Evolutionary conservation across 2,113 vertebrate genomes (phyloP).

Genomic region (Ochotona curzoniae): DNA sequence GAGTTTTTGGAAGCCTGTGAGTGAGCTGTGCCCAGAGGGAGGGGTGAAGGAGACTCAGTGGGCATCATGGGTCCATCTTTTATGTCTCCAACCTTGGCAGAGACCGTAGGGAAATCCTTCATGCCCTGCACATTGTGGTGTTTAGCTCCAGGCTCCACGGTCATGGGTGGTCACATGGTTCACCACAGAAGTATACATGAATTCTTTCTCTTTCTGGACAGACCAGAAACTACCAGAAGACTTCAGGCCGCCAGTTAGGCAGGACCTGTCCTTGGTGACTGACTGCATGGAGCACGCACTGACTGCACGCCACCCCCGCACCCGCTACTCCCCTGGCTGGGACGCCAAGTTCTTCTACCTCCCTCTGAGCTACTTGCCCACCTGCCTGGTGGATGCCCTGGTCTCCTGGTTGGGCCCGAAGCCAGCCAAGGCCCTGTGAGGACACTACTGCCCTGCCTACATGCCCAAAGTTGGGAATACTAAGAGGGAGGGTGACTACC

Average conservation of each 20-base stretch:
- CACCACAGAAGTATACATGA: neutral
- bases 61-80: no score
- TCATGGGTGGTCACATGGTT: no score
- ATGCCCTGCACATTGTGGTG: no score
- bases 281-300: conserved; percentile 91
- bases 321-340: conserved; percentile 89
- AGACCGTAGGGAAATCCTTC: no score
- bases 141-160: no score
- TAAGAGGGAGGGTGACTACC: rapidly evolving
- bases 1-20: neutral
- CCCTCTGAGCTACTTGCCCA: conserved; percentile 87
- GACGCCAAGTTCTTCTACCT: conserved; percentile 92
- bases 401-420: rapidly evolving
- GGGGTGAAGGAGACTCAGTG: neutral
- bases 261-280: conserved; percentile 82
- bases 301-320: conserved; percentile 87
- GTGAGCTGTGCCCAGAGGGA: neutral
- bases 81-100: no score
- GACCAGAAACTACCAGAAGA: neutral
- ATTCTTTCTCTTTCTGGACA: neutral
- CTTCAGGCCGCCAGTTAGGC: no score
- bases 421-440: neutral
- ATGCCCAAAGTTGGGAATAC: no score
- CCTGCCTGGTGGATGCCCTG: neutral
- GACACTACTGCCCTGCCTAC: rapidly evolving